A percentile compares a stretch with the other conserved stretches of the same genome.
These are phyloP conservation scores for Pandemis cinnamomeana DNA, from an alignment of 2,888 invertebrate species.

Conservation along the genomic window DNA sequence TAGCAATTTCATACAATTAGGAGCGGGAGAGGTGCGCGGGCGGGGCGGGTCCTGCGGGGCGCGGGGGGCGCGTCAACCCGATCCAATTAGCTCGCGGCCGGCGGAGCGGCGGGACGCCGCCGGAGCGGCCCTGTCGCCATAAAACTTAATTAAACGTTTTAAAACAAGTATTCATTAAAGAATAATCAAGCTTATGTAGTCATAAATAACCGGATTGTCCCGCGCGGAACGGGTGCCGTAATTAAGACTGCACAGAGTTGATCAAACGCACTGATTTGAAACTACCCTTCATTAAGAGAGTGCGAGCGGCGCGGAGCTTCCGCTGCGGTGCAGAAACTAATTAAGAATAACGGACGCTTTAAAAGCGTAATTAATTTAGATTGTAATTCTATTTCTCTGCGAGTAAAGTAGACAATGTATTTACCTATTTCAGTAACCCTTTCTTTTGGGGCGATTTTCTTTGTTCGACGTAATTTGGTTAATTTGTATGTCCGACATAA, in stretches of 20 bases:
- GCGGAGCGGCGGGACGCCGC: constrained; percentile 80
- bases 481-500: constrained; percentile 78
- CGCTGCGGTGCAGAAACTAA: constrained; percentile 85
- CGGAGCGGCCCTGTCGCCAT: constrained; percentile 82
- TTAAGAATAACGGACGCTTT: constrained; percentile 85
- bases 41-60: constrained; percentile 53
- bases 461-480: constrained; percentile 80
- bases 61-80: constrained; percentile 79
- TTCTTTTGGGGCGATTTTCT: constrained; percentile 82
- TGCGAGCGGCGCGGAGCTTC: constrained; percentile 75
- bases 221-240: constrained; percentile 83
- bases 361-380: constrained; percentile 85
- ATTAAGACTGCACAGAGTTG: constrained; percentile 85
- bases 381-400: constrained; percentile 84
- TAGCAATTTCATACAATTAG: constrained; percentile 85
- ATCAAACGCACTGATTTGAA: constrained; percentile 85
- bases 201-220: constrained; percentile 85
- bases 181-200: constrained; percentile 86
- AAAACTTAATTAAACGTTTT: constrained; percentile 86
- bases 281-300: constrained; percentile 84
- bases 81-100: constrained; percentile 84
- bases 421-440: constrained; percentile 79
- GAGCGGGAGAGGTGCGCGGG: constrained; percentile 66
- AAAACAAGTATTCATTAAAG: constrained; percentile 86
- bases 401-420: constrained; percentile 81